Evolutionary conservation across 1,140 invertebrate genomes (phyloP), one percentile per base, ranked within the genome.

Genomic region (Sipha flava): DNA sequence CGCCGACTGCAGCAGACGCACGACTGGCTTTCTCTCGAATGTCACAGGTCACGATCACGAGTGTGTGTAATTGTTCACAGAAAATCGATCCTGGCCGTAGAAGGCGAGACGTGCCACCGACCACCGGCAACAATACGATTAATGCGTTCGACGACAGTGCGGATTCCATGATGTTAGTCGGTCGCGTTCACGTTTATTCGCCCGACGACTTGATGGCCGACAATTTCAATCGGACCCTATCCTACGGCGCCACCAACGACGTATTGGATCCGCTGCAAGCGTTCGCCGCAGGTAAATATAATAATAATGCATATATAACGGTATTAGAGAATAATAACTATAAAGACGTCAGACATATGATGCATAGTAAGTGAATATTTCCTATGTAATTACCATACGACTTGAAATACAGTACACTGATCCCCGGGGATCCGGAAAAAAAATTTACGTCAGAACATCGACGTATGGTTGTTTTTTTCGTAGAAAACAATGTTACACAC

Each of bases 111-210:
- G 79, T 88, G 31, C 9, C 12, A 47, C 9, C 31, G 84, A 43
- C 21, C 5, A 5, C 18, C 84, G 54, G 3, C 2, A 59, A 77
- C 52, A 66, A 84, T 14, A 85, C 85, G 14, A 89, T 88, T 52
- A 82, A 66, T 34, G 79, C 37, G 1, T 52, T 12, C 37, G 26
- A 70, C 81, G 80, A 73, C 81, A 85, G 83, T 21, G 87, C 87
- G 21, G 88, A 89, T 49, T 87, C 88, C 0, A 86, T 90, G 0
- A 88, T 87, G 37, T 87, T 92, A 79, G 87, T 87, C 26, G 90
- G 90, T 82, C 87, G 88, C 26, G 87, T 91, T 73, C 87, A 88
- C 81, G 90, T 91, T 1, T 88, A 91, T n/a, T 88, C 91, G 83
- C 88, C 89, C 14, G 89, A 91, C 81, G 90, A 91, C 82, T 83